phyloP scores from a whole-genome alignment of 2,113 vertebrate genomes.

The Turdus rufiventris region DNA sequence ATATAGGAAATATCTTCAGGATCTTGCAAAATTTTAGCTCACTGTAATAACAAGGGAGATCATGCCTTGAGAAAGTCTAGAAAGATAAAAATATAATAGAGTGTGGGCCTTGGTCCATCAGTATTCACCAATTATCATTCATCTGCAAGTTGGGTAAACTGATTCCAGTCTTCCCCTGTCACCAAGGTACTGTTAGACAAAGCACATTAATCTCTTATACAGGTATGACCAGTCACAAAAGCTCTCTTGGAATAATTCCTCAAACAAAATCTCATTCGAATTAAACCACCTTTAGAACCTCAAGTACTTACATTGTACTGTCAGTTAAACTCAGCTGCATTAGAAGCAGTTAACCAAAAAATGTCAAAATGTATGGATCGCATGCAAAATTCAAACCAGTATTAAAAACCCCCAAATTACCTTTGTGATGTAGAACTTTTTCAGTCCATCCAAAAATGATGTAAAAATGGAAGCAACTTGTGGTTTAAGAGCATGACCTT shows the following conservation, averaged over 20 bases:
- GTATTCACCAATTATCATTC: background rate
- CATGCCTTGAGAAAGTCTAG: background rate
- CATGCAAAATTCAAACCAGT: background rate
- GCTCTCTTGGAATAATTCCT: background rate
- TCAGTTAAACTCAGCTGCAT: background rate
- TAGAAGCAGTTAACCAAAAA: background rate
- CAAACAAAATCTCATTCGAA: background rate
- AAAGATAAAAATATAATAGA: background rate
- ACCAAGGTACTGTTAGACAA: background rate
- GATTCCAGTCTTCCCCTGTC: background rate
- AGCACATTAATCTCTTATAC: background rate
- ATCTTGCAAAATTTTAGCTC: background rate
- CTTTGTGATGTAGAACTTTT: conserved; percentile 99
- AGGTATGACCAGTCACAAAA: background rate
- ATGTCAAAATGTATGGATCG: background rate
- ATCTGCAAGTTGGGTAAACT: background rate
- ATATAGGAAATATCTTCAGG: background rate
- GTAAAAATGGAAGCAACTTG: conserved; percentile 99
- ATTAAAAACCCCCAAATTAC: conserved; percentile 70
- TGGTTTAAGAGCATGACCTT: conserved; percentile 97
- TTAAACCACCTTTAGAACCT: background rate
- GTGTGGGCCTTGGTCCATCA: background rate
- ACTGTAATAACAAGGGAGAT: background rate
- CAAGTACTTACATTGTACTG: background rate
- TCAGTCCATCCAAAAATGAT: conserved; percentile 96